Conservation (phyloP, 1,140 invertebrate genomes). For the Pomacea maculata region DNA sequence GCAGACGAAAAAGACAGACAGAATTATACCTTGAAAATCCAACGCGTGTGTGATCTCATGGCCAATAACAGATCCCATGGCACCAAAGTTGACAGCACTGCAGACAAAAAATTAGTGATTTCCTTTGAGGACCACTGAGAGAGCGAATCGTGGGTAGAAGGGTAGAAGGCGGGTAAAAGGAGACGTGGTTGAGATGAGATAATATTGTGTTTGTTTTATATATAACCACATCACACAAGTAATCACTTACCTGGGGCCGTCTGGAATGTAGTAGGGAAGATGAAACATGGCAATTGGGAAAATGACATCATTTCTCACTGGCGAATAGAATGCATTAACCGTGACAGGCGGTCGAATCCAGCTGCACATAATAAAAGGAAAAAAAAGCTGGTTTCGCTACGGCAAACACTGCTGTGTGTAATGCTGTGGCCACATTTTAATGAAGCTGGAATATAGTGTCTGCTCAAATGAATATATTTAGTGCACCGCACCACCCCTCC, state of each 20-base stretch:
- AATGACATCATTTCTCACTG: conserved; percentile 57
- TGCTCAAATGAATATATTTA: no score
- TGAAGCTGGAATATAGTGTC: not conserved
- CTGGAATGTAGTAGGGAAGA: conserved; percentile 55
- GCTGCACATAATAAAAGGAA: conserved; percentile 24
- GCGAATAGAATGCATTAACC: conserved; percentile 55
- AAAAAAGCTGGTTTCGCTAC: not conserved
- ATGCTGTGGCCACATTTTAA: not conserved
- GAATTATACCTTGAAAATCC: conserved; percentile 66
- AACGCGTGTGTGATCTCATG: conserved; percentile 74
- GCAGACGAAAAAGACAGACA: no score
- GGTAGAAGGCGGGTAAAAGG: not conserved
- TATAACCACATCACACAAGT: no score
- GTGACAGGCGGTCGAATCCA: conserved; percentile 58
- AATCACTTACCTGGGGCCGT: conserved; percentile 51
- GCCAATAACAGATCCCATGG: conserved; percentile 72
- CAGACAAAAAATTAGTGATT: conserved; percentile 25
- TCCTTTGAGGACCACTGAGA: not conserved
- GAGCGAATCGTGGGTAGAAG: not conserved
- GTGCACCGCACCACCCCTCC: no score
- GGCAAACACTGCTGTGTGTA: no score
- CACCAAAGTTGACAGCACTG: conserved; percentile 72
- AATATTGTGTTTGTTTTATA: not conserved
- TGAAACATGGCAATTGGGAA: conserved; percentile 61
- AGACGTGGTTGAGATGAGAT: not conserved